Evolutionary conservation across 2,113 vertebrate species (phyloP), one percentile per base, ranked within the genome.

Genomic region (Carassius gibelio): DNA sequence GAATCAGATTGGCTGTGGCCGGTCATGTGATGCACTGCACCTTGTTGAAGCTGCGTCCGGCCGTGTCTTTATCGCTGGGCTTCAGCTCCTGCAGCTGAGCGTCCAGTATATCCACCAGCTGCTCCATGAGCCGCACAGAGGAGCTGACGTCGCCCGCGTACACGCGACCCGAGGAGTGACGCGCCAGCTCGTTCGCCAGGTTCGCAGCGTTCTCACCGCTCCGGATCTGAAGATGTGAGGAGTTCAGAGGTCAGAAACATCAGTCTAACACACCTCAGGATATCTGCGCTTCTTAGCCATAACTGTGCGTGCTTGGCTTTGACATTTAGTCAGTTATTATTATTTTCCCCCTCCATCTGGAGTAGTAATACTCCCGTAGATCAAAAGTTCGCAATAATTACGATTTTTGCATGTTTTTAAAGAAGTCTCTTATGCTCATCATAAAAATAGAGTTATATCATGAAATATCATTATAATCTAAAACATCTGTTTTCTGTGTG

Each of bases 41-140:
- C 97, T 99, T 99, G 96, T 98, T 99, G 91, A 99, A 99, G 93
- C 97, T 99, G 92, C 97, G 95, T 84, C 98, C 97, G 30, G 97
- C 93, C 9, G 95, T 94, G 92, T 95, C 95, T 91, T 99, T 99
- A 91, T 99, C 97, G 61, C 94, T 98, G 74, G 98, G 98, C 42
- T 94, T 92, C 82, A 99, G 92, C 87, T 98, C 98, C 91, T 99
- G 98, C 79, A 99, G 96, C 90, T 99, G 98, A 57, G 98, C 97
- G 62, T 99, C 98, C 85, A 99, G 92, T 91, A 99, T 99, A 91
- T 99, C 98, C 90, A 99, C 97, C 3, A 99, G 94, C 92, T 99
- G 97, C 90, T 99, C 97, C 97, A 99, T 99, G 75, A 99, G 90
- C 30, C 97, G 96, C 89, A 99, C 97, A 0, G 97, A 96, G n/a